Base-by-base conservation (phyloP, 2,888 invertebrate species). In the Netelia melanura region DNA sequence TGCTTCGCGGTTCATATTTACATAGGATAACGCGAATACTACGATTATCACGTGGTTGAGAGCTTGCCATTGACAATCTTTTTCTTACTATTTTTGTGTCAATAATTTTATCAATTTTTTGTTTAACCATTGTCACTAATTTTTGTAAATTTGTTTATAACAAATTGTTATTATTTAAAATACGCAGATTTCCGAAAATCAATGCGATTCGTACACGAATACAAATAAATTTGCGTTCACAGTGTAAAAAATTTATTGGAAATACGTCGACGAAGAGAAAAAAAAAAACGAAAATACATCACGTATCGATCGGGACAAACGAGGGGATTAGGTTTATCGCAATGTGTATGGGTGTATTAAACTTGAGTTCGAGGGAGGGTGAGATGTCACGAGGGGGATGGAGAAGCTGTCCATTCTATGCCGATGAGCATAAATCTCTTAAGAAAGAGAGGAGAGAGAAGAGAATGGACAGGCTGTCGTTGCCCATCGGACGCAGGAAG, bases 401-500 rank as follows among this genome's bases (percentile, higher is more conserved):
- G 38, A 21, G 62, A 6, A 17, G 62, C 62, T 30, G 76, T 64
- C 56, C 21, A 76, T 65, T 71, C 48, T 52, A 30, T 61, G 64
- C 43, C 64, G 71, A 75, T 65, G 75, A 80, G 25, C 23, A 76
- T 84, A 80, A 84, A 84, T 84, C 80, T 84, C 76, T 76, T 52
- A 14, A 3, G 38, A 30, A 30, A 30, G 30, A 30, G 30, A 30
- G 30, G 5, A 5, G 30, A 30, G 30, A 64, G 38, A 52, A 65
- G 64, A 76, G 79, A 71, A 76, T 71, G 71, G 80, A 84, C 80
- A 52, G 75, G 83, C 70, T 70, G 79, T 84, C 83, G 70, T 71
- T 38, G 58, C 38, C 75, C 61, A 76, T 80, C 70, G 74, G 38
- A 54, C 76, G 65, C 52, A 79, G 64, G 56, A 70, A 54, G 75